A percentile compares a stretch with the other conserved stretches of the same genome.
Conservation (phyloP, 2,888 invertebrate genomes). For the Lordiphosa fenestrarum region DNA sequence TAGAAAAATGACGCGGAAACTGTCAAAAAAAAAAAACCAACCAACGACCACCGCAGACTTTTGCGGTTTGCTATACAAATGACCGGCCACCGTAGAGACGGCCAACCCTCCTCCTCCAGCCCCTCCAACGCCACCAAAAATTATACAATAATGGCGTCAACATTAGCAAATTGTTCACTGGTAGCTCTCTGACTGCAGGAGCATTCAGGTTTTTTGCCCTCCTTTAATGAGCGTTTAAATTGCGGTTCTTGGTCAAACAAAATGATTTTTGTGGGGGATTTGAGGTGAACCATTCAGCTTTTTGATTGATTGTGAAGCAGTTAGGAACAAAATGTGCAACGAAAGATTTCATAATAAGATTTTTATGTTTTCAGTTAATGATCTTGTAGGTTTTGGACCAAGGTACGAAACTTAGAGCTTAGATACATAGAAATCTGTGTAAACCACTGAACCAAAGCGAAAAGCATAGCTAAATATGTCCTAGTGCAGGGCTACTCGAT, state of each 20-base stretch:
- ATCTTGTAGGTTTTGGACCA: no score
- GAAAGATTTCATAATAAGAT: no score
- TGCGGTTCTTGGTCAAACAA: conserved; percentile 22
- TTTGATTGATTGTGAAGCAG: no score
- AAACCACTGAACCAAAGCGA: no score
- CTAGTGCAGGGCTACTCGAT: no score
- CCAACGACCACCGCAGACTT: conserved; percentile 46
- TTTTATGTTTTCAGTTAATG: no score
- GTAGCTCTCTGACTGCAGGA: conserved; percentile 18
- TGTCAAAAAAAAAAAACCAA: conserved; percentile 33
- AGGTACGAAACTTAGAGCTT: no score
- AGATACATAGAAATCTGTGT: no score
- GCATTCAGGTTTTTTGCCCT: conserved; percentile 19
- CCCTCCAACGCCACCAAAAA: conserved; percentile 44
- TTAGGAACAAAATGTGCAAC: no score
- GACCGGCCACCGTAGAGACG: conserved; percentile 33
- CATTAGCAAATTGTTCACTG: conserved; percentile 68
- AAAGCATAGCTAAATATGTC: no score
- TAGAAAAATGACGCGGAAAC: conserved; percentile 70
- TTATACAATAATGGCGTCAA: conserved; percentile 71
- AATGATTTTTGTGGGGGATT: conserved; percentile 7
- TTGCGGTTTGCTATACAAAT: conserved; percentile 67
- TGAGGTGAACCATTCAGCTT: no score
- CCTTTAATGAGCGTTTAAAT: conserved; percentile 51
- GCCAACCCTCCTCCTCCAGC: conserved; percentile 12